Evolutionary conservation across 2,888 invertebrate genomes (phyloP), one percentile per base, ranked within the genome.

Genomic region (Thymelicus sylvestris): DNA sequence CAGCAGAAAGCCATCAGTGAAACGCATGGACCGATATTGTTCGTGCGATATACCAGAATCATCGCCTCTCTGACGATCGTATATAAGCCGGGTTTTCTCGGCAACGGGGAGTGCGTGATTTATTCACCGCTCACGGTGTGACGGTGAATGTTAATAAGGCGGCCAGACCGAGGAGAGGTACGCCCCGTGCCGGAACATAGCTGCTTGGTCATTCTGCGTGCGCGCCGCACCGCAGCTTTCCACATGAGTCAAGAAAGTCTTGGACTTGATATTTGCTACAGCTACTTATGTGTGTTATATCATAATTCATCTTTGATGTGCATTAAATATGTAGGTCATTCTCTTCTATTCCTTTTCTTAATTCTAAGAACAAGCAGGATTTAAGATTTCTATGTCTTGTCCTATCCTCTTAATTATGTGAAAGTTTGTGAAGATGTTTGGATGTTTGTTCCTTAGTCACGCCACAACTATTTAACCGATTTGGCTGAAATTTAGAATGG

Each of bases 11-110:
- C 83, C 84, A 80, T 81, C 79, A 75, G 76, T 77, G 79, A 78
- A 83, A 78, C 79, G 77, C 74, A 77, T 79, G 75, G 75, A 74
- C 75, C 80, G 85, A 84, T 86, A 77, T 77, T 72, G 78, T 76
- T 81, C 80, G 81, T 7, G 31, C 52, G 47, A 65, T 66, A 19
- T n/a, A 60, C 70, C 79, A 80, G 74, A 79, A 83, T 83, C 83
- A 80, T 78, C 79, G 80, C 78, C 77, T 80, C 81, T 78, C 77
- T 19, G 76, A 80, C 82, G 81, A 78, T 85, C 81, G 85, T 86
- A 88, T 87, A 86, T 85, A 85, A 81, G 80, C 84, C 85, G 86
- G 78, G 81, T 83, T 82, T 84, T 81, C 81, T 81, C 79, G 86
- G 84, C 87, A 85, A 79, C 79, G 78, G 83, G 85, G 85, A 83